Evolutionary conservation across 2,888 invertebrate species (phyloP), one percentile per base, ranked within the genome.

Genomic region (Caenorhabditis sp.): DNA sequence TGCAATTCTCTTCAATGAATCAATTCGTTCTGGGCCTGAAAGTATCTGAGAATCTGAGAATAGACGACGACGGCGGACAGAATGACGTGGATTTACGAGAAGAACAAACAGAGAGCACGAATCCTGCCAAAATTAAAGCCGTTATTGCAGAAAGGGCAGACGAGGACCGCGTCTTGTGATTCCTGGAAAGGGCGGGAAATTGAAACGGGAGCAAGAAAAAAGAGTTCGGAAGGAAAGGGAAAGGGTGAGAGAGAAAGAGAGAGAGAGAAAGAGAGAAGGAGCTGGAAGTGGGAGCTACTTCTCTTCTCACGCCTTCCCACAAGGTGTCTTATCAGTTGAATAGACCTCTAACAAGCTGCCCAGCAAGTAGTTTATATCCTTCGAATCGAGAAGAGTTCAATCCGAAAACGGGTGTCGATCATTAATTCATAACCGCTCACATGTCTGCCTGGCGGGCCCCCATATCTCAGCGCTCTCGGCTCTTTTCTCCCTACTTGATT

Each of bases 391-490:
- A 43, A 59, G 50, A 61, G 70, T 61, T 61, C 59, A 62, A 71
- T 71, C 59, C 48, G 39, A 61, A 62, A 68, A 62, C 55, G 62
- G 62, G 71, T 11, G 27, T n/a, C 48, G 37, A 73, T 73, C 65
- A 73, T 73, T 73, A 73, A 73, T 73, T 73, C 73, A 73, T 73
- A 73, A 65, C 65, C 22, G 46, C 73, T 73, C 73, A 65, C 73
- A 73, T 73, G 73, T 66, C 59, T 56, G 30, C 56, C 32, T 15
- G 15, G n/a, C 26, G 27, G 37, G 56, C n/a, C n/a, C n/a, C n/a
- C 11, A 35, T 35, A 39, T 61, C 50, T 50, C 39, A 24, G 50
- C 39, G 24, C 48, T 20, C 45, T 30, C 22, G 37, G 48, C 50
- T 37, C 17, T 45, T 22, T 13, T 20, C 35, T 35, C 46, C 46